A percentile compares a stretch with the other conserved stretches of the same genome.
Evolutionary conservation across 1,140 invertebrate species (phyloP).

Genomic region (Pemphigus obesinymphae): DNA sequence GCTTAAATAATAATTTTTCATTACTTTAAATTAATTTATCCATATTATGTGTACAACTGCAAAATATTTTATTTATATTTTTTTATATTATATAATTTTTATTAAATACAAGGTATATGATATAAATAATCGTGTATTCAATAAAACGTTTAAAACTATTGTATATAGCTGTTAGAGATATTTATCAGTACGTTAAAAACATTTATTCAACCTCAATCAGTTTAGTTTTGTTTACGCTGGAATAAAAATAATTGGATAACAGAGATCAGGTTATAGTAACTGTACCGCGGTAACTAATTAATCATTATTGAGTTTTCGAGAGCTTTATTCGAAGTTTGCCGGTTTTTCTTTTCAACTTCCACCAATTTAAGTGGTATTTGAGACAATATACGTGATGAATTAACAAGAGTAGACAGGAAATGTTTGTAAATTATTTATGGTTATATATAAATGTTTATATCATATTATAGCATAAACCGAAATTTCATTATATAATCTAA

Average conservation of each 20-base stretch:
- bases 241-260: neutral
- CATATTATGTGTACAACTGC: no score
- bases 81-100: no score
- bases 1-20: no score
- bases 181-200: no score
- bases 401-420: neutral
- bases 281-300: neutral
- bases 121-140: no score
- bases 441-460: neutral
- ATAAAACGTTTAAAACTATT: no score
- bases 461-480: neutral
- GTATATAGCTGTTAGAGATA: no score
- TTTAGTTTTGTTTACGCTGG: neutral
- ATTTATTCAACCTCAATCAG: neutral
- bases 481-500: no score
- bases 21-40: no score
- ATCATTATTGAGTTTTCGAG: neutral
- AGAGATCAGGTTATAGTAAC: neutral
- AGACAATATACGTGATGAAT: neutral
- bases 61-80: no score
- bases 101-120: no score
- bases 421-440: neutral
- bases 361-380: neutral
- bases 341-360: neutral
- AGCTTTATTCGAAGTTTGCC: neutral